A percentile compares a stretch with the other conserved stretches of the same genome.
These are phyloP conservation scores for Drosophila prolongata DNA, from an alignment of 2,888 invertebrate genomes.

Conservation along the genomic window DNA sequence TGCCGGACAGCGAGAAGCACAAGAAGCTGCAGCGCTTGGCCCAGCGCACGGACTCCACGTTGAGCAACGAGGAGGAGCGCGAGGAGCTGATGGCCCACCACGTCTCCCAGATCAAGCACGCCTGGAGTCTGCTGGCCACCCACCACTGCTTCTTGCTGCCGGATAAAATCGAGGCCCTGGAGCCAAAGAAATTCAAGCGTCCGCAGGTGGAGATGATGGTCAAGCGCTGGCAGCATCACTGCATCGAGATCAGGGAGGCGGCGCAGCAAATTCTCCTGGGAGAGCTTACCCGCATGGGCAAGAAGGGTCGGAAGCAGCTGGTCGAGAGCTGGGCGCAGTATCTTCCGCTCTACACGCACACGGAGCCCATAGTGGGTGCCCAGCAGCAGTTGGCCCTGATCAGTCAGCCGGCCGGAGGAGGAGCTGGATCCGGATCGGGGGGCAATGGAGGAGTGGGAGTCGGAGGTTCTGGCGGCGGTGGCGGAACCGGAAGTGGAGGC, in stretches of 20 bases:
- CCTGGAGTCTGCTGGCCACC: conserved; percentile 98
- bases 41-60: conserved; percentile 85
- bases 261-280: conserved; percentile 97
- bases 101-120: conserved; percentile 97
- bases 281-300: conserved; percentile 90
- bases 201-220: conserved; percentile 99
- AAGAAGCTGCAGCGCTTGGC: conserved; percentile 87
- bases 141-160: conserved; percentile 98
- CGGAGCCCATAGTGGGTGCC: conserved; percentile 89
- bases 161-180: conserved; percentile 91
- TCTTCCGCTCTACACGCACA: conserved; percentile 93
- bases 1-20: conserved; percentile 93
- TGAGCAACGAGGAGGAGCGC: conserved; percentile 92
- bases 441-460: conserved; percentile 16
- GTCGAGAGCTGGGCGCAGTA: conserved; percentile 99
- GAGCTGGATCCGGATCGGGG: conserved; percentile 17
- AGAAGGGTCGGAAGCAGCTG: conserved; percentile 94
- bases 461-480: conserved; percentile 25
- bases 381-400: conserved; percentile 83
- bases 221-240: conserved; percentile 99
- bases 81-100: conserved; percentile 94
- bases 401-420: conserved; percentile 41
- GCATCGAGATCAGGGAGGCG: conserved; percentile 98
- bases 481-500: conserved; percentile 69
- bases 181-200: conserved; percentile 90